A percentile compares a stretch with the other conserved stretches of the same genome.
Conservation (phyloP, 2,797 vertebrate genomes). For the Intellagama lesueurii region DNA sequence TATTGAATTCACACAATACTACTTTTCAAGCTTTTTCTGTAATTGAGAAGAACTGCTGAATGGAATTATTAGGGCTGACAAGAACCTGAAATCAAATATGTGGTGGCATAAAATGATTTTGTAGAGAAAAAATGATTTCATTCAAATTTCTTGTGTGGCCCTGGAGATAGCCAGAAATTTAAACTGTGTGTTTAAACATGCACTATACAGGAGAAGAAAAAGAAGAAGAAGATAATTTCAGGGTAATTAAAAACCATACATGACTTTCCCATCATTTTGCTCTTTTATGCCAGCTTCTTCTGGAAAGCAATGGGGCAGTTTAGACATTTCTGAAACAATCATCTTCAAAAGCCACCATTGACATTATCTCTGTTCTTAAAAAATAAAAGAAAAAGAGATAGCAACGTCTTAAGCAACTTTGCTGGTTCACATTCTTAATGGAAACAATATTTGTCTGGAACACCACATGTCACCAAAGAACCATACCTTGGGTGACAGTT, state of each 20-base stretch:
- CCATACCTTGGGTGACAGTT: neutral
- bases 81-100: constrained; percentile 46
- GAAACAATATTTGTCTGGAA: constrained; percentile 15
- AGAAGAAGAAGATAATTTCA: constrained; percentile 56
- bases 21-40: neutral
- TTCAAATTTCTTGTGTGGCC: constrained; percentile 28
- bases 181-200: constrained; percentile 31
- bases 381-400: constrained; percentile 39
- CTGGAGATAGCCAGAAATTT: constrained; percentile 47
- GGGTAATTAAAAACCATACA: constrained; percentile 60
- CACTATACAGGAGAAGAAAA: constrained; percentile 41
- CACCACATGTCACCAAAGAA: constrained; percentile 15
- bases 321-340: constrained; percentile 60
- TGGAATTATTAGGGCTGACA: constrained; percentile 19
- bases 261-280: constrained; percentile 54
- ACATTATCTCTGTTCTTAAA: constrained; percentile 39
- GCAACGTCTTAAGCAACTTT: constrained; percentile 26
- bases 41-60: no score
- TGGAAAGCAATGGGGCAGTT: constrained; percentile 33
- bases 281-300: constrained; percentile 45
- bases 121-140: constrained; percentile 51
- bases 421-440: constrained; percentile 23
- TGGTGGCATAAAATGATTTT: constrained; percentile 63
- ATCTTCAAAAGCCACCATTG: constrained; percentile 42
- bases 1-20: neutral